A percentile compares a stretch with the other conserved stretches of the same genome.
Conservation (phyloP, 2,113 vertebrate species). For the Ameiurus melas region DNA sequence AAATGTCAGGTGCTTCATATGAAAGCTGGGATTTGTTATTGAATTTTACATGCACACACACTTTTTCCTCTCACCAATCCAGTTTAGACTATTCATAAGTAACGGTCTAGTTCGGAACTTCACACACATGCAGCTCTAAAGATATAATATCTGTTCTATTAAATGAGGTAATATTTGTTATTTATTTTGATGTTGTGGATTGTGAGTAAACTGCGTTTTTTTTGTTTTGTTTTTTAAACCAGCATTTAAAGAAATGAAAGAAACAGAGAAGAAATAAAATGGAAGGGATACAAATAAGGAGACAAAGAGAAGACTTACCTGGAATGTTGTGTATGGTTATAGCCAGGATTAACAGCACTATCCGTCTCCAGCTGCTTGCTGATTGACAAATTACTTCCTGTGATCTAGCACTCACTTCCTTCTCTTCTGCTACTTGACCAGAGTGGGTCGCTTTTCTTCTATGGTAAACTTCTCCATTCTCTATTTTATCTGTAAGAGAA, state of each 20-base stretch:
- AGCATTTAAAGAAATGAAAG: background rate
- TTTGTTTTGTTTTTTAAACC: background rate
- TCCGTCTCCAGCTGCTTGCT: slow-evolving; percentile 84
- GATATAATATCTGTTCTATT: background rate
- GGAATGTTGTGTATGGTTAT: slow-evolving; percentile 98
- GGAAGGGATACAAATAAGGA: background rate
- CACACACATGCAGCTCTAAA: background rate
- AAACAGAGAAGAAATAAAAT: slow-evolving; percentile 47
- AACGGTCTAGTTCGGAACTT: background rate
- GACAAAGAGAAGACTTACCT: slow-evolving; percentile 67
- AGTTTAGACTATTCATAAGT: slow-evolving; percentile 12
- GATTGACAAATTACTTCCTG: slow-evolving; percentile 51
- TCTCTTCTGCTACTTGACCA: slow-evolving; percentile 8
- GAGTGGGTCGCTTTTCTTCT: slow-evolving; percentile 66
- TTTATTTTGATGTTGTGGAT: background rate
- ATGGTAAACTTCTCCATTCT: slow-evolving; percentile 90
- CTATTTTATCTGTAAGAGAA: slow-evolving; percentile 80
- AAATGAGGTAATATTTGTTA: background rate
- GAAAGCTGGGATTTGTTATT: slow-evolving; percentile 6
- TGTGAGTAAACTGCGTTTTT: background rate
- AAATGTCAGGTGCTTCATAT: slow-evolving; percentile 22
- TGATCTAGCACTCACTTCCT: slow-evolving; percentile 32
- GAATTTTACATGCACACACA: background rate
- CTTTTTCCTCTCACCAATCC: background rate
- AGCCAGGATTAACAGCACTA: slow-evolving; percentile 88